Base-by-base conservation (phyloP, 2,797 vertebrate species). In the Harpagifer antarcticus region DNA sequence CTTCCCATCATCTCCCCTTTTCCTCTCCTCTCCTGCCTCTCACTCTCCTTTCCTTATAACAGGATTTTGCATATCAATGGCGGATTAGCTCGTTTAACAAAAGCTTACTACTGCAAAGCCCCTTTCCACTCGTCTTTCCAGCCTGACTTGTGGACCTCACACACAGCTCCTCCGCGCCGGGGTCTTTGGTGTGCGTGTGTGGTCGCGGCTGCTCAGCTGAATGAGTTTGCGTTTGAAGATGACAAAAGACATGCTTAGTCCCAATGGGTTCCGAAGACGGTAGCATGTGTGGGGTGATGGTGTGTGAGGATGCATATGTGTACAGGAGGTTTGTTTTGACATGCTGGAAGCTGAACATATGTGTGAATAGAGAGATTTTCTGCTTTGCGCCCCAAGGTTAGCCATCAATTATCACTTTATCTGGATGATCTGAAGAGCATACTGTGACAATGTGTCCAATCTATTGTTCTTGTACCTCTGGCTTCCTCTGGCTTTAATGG, bases 11-110 rank as follows among this genome's bases (percentile, higher is more conserved):
- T 68, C 64, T 69, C 57, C 54, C 62, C 23, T 58, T 78, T 67
- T 48, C 23, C 61, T 73, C 54, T 27, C 16, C 65, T 58, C 50
- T 31, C 53, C 54, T 74, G 59, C 44, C 73, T 88, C 82, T 83
- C 63, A 44, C 81, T 83, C 68, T 74, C 77, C 33, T 85, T 85
- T 88, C 72, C 84, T 85, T 87, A 79, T 90, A 91, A 91, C 91
- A 90, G 86, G 89, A 92, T 94, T 94, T 93, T 90, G 78, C 89
- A 93, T 94, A 93, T 94, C 90, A 93, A 92, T 94, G 83, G 88
- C 70, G 82, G 93, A 93, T 94, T 93, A 93, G 82, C 78, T 79
- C 59, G 77, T 92, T 91, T 90, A 90, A 92, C 91, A 92, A 92
- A 91, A 90, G 92, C 91, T 91, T 91, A 91, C 91, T 79, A 87